Evolutionary conservation across 1,140 invertebrate species (phyloP).

Genomic region (Globodera rostochiensis): DNA sequence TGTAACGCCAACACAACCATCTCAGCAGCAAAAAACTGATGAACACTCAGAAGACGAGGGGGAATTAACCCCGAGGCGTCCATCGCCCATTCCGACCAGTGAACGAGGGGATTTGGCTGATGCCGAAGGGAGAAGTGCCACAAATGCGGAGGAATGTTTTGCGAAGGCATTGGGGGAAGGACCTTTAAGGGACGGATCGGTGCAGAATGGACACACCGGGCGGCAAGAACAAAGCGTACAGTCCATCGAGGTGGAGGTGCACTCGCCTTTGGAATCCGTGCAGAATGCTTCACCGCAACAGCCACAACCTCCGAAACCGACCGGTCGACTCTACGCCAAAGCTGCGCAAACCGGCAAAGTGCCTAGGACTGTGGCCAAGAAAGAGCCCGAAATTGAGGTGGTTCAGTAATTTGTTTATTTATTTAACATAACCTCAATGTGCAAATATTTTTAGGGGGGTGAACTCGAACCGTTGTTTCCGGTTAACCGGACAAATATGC

Average conservation of each 20-base stretch:
- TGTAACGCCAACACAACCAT: neutral
- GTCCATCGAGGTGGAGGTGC: constrained; percentile 4
- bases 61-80: neutral
- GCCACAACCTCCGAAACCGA: neutral
- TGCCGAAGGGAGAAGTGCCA: neutral
- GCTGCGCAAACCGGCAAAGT: neutral
- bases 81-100: neutral
- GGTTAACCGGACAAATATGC: too few species aligned
- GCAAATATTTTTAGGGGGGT: too few species aligned
- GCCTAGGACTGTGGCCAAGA: neutral
- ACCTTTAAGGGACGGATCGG: neutral
- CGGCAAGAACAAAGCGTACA: neutral
- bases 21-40: neutral
- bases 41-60: neutral
- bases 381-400: neutral
- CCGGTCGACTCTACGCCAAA: neutral
- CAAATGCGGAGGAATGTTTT: neutral
- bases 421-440: too few species aligned
- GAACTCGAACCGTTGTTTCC: too few species aligned
- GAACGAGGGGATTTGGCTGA: neutral
- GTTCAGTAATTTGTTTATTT: too few species aligned
- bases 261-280: neutral
- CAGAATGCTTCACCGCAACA: neutral
- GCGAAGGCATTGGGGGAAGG: neutral
- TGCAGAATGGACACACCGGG: neutral